These are phyloP conservation scores for Austrolebias charrua DNA, from an alignment of 2,797 vertebrate species.

Conservation along the genomic window DNA sequence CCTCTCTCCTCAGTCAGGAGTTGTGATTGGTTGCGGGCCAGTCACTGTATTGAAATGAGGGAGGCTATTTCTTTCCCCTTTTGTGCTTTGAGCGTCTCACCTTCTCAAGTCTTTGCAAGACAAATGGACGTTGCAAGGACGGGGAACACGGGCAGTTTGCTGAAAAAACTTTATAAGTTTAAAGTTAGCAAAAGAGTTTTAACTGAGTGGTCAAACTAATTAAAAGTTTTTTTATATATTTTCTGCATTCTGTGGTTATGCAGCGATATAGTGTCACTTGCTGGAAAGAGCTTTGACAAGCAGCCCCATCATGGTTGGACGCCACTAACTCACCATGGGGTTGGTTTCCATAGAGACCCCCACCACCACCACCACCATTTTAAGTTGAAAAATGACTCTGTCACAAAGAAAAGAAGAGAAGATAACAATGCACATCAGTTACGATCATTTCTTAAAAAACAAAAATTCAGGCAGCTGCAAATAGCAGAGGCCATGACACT, in stretches of 20 bases:
- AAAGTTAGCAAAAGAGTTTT: constrained; percentile 14
- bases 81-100: constrained; percentile 62
- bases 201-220: constrained; percentile 22
- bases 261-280: constrained; percentile 63
- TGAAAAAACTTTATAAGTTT: constrained; percentile 24
- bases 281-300: constrained; percentile 71
- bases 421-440: constrained; percentile 68
- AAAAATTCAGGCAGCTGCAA: constrained; percentile 31
- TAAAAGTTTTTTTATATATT: constrained; percentile 12
- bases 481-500: constrained; percentile 1
- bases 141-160: constrained; percentile 17
- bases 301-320: constrained; percentile 73
- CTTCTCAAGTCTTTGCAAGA: constrained; percentile 41
- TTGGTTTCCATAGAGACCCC: constrained; percentile 76
- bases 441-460: constrained; percentile 51
- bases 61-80: constrained; percentile 61
- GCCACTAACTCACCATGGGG: constrained; percentile 75
- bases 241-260: constrained; percentile 28
- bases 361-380: constrained; percentile 22
- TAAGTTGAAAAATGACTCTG: constrained; percentile 69
- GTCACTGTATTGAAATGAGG: constrained; percentile 77
- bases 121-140: constrained; percentile 34
- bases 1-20: constrained; percentile 75
- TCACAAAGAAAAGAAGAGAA: constrained; percentile 64
- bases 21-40: constrained; percentile 73